Base-by-base conservation (phyloP, 2,888 invertebrate species). In the Amblyteles armatorius region DNA sequence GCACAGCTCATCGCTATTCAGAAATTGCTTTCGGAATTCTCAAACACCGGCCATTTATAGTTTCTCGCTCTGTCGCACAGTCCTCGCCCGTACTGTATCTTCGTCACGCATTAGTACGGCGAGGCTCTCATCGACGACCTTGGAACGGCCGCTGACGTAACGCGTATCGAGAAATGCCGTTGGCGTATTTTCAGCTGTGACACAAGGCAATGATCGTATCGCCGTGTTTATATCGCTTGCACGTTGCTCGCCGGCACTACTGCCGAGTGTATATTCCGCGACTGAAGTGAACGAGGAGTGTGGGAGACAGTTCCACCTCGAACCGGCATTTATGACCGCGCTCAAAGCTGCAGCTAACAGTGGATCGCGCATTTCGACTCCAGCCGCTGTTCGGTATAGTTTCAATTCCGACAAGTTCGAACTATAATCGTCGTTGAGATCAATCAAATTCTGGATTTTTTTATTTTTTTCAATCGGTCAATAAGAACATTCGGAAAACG, bases 101-200 rank as follows among this genome's bases (percentile, higher is more conserved):
- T 57, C 4, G 48, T 50, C 67, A n/a, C 9, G 57, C 16, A 3
- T 48, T 50, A 29, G 71, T 74, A 65, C 55, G 40, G 55, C 22
- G 48, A 65, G 29, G 44, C 63, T 65, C 65, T 83, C 65, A 50
- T 71, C 48, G n/a, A 33, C 55, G 19, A 67, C 44, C 44, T 77
- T 72, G 71, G 69, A 69, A 48, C 69, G 57, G 57, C 11, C 57
- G 57, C 72, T 83, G 79, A 83, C 76, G 83, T 73, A 82, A 79
- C 44, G 63, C 9, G 87, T 63, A 29, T 72, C 60, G 84, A 84
- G 74, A 83, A 86, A 80, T 72, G 79, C 77, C 13, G 60, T 55
- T 84, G 52, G 68, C 83, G 85, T 90, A 90, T 90, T 90, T 90
- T 82, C 83, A 87, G 88, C 88, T 86, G 83, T 90, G 90, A 90